Conservation (phyloP, 2,888 invertebrate species). For the Lithophane socia region DNA sequence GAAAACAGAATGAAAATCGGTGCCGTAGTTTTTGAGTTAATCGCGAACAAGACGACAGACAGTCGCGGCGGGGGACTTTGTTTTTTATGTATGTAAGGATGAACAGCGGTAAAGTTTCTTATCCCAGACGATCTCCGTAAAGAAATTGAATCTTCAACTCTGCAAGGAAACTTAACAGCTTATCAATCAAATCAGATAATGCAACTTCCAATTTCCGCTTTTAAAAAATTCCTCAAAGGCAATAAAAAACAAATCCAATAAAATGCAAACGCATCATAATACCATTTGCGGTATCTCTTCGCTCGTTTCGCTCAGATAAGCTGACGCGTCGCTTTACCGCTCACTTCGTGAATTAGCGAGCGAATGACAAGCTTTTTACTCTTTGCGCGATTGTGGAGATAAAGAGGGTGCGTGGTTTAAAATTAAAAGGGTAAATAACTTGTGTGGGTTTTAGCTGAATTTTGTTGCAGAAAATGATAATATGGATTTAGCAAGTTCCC, state of each 20-base stretch:
- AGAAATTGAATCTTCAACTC: background rate
- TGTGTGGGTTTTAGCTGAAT: background rate
- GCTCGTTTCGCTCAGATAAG: constrained; percentile 27
- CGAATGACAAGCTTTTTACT: constrained; percentile 39
- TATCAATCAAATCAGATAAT: background rate
- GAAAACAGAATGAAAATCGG: too few relatives aligned
- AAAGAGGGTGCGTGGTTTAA: constrained; percentile 5
- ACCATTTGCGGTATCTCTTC: constrained; percentile 27
- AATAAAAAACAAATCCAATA: constrained; percentile 25
- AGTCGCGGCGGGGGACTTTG: too few relatives aligned
- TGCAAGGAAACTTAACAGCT: background rate
- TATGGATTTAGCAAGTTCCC: background rate
- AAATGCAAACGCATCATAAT: constrained; percentile 43
- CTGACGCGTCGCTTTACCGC: constrained; percentile 26
- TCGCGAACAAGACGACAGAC: too few relatives aligned
- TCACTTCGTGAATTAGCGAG: constrained; percentile 51
- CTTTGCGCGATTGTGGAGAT: constrained; percentile 34
- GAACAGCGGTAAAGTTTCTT: background rate
- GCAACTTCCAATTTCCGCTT: background rate
- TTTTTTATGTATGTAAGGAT: too few relatives aligned
- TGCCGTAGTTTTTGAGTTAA: too few relatives aligned
- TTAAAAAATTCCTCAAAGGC: background rate
- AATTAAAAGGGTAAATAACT: constrained; percentile 3
- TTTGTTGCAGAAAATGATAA: background rate
- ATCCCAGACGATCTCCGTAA: too few relatives aligned